A percentile compares a stretch with the other conserved stretches of the same genome.
Conservation (phyloP, 2,113 vertebrate species). For the Phalacrocorax pelagicus region DNA sequence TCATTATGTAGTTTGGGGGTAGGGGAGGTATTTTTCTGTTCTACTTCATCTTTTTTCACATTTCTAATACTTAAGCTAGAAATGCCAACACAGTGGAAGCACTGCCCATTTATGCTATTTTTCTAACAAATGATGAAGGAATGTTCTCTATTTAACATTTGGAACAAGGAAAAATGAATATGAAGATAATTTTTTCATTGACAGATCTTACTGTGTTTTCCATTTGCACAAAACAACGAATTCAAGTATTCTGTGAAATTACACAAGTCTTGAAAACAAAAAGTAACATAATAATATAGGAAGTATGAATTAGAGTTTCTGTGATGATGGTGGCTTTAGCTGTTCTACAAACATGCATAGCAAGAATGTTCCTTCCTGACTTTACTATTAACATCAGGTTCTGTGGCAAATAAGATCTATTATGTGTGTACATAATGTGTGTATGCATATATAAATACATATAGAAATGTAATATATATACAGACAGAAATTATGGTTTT, state of each 20-base stretch:
- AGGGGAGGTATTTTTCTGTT: background rate
- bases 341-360: background rate
- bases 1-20: background rate
- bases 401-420: background rate
- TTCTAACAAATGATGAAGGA: background rate
- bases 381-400: background rate
- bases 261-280: background rate
- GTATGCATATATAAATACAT: background rate
- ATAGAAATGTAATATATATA: background rate
- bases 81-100: background rate
- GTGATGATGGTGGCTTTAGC: background rate
- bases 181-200: background rate
- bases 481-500: background rate
- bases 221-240: background rate
- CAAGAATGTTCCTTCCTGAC: background rate
- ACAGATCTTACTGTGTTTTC: background rate
- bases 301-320: background rate
- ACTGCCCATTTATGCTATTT: background rate
- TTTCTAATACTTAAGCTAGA: background rate
- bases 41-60: background rate
- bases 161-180: background rate
- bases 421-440: background rate
- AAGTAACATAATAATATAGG: background rate
- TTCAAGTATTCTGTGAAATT: background rate
- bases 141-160: background rate